Percentiles rank a stretch among this genome's conserved stretches.
Evolutionary conservation across 92 coral and sea anemone genomes (phyloP).

Genomic region (Parazoanthus swiftii): DNA sequence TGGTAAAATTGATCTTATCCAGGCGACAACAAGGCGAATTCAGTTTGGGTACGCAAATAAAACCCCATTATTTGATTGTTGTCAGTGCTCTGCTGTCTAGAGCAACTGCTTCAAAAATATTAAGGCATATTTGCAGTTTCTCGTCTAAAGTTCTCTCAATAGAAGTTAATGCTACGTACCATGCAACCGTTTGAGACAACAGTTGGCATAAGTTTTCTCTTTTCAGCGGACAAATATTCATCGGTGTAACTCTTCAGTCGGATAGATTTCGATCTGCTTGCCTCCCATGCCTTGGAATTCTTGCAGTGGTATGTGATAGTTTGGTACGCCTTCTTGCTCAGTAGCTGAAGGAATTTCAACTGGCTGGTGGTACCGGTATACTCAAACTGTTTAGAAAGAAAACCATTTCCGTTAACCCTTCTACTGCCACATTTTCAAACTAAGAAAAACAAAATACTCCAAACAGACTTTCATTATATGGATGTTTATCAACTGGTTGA

Average conservation of each 20-base stretch:
- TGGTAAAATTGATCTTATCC: not conserved
- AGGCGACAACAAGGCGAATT: not conserved
- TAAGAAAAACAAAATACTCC: no score
- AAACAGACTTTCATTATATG: no score
- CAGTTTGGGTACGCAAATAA: no score
- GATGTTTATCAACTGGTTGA: no score
- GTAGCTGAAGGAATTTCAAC: constrained; percentile 47
- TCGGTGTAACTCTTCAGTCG: constrained; percentile 47
- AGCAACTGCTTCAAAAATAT: not conserved
- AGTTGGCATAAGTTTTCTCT: constrained; percentile 22
- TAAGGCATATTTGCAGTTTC: not conserved
- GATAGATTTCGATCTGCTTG: constrained; percentile 29
- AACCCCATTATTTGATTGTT: no score
- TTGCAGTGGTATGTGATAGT: constrained; percentile 52
- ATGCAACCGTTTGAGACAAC: constrained; percentile 47
- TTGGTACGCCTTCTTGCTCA: constrained; percentile 45
- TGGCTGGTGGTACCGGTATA: constrained; percentile 27
- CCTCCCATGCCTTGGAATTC: constrained; percentile 46
- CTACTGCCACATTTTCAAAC: not conserved
- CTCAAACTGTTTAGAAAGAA: not conserved
- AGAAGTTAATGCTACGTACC: constrained; percentile 12
- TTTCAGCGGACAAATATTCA: constrained; percentile 32
- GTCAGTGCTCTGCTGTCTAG: not conserved
- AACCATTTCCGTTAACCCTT: not conserved
- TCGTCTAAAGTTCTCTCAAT: no score